Conservation (phyloP, 2,888 invertebrate species). For the Himalopsyche japonica region DNA sequence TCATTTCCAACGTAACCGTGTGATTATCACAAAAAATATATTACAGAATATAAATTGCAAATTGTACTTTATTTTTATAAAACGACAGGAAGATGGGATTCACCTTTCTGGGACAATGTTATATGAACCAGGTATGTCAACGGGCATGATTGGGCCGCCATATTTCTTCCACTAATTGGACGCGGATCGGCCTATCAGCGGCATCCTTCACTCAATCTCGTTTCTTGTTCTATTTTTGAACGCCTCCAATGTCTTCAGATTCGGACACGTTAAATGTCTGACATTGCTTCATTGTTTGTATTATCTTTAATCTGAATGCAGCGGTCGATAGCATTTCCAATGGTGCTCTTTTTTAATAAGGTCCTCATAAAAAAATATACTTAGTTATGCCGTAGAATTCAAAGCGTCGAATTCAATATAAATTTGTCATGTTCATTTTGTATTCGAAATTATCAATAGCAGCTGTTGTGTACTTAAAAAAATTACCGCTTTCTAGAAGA, state of each 20-base stretch:
- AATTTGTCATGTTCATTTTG: background rate
- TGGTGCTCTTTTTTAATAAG: background rate
- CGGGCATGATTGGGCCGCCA: constrained; percentile 10
- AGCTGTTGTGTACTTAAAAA: no score
- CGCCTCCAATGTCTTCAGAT: constrained; percentile 10
- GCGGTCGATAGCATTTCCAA: background rate
- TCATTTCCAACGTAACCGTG: no score
- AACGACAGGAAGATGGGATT: background rate
- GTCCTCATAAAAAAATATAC: background rate
- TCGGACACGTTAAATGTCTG: constrained; percentile 3
- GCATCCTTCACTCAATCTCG: constrained; percentile 18
- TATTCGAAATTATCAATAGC: no score
- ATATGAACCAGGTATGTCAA: background rate
- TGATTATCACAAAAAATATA: no score
- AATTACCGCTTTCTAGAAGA: no score
- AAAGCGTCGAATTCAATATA: background rate
- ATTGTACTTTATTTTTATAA: no score
- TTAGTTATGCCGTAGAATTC: background rate
- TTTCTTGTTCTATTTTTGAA: constrained; percentile 23
- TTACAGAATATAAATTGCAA: no score
- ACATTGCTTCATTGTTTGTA: constrained; percentile 1
- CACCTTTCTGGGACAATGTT: background rate
- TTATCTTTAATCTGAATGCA: background rate
- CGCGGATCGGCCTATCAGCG: constrained; percentile 25
- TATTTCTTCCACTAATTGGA: constrained; percentile 38